phyloP scores from a whole-genome alignment of 2,888 invertebrate species.

The Harmothoe impar region DNA sequence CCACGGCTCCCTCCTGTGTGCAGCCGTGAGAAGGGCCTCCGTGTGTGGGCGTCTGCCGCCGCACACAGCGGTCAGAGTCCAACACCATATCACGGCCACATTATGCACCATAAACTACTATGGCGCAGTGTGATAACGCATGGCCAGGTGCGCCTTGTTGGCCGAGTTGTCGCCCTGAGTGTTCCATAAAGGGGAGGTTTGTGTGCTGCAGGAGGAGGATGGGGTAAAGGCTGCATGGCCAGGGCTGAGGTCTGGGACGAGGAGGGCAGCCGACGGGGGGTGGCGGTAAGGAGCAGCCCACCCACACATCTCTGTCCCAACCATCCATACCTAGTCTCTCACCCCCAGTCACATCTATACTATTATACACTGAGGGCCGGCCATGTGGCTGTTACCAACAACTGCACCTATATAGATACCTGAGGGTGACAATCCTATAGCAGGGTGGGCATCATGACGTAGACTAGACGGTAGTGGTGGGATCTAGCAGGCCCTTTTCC shows the following conservation, averaged over 20 bases:
- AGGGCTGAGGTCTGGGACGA: not conserved
- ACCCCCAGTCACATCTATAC: not conserved
- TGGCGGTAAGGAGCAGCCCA: not conserved
- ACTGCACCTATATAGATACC: no score
- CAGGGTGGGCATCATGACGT: no score
- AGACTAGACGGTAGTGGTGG: no score
- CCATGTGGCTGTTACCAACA: no score
- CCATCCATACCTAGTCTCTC: no score
- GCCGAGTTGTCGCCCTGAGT: not conserved
- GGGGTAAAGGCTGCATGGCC: not conserved
- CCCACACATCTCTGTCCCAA: not conserved
- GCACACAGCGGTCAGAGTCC: slow-evolving; percentile 3
- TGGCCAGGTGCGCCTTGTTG: not conserved
- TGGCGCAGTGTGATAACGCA: not conserved
- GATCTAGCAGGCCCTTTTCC: no score
- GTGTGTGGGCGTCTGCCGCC: not conserved
- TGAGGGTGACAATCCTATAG: no score
- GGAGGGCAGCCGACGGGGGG: not conserved
- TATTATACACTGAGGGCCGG: not conserved
- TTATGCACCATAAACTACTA: not conserved
- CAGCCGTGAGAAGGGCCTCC: no score
- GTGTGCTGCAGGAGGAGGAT: not conserved
- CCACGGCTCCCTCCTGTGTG: not conserved
- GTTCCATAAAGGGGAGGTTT: slow-evolving; percentile 16
- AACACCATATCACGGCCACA: not conserved